Percentiles rank a stretch among this genome's conserved stretches.
phyloP scores from a whole-genome alignment of 53 echinoderm and acorn worm species.

The Mesocentrotus franciscanus region DNA sequence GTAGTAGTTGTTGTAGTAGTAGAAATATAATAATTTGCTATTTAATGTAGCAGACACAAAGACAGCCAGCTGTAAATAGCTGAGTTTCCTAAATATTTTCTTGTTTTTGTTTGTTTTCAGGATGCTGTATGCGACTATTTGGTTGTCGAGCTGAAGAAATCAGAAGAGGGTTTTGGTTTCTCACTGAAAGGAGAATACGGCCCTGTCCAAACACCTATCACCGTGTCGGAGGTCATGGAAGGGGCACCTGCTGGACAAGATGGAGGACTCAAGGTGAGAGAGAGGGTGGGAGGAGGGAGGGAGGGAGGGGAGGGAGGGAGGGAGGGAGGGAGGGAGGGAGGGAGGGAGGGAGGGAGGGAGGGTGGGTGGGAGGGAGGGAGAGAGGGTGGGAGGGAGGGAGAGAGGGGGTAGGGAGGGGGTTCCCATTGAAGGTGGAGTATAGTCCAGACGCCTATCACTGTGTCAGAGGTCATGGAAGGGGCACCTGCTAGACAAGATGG shows the following conservation, averaged over 20 bases:
- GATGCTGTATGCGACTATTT: slow-evolving; percentile 30
- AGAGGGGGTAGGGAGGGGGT: neutral
- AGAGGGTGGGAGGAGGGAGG: neutral
- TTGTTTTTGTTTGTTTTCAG: neutral
- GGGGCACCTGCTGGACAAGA: slow-evolving; percentile 41
- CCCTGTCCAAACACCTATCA: slow-evolving; percentile 5
- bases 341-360: neutral
- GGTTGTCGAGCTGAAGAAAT: slow-evolving; percentile 37
- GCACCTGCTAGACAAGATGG: neutral
- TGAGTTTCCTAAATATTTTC: neutral
- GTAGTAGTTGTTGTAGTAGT: no score
- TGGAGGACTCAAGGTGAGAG: slow-evolving; percentile 27
- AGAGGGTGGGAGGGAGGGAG: neutral
- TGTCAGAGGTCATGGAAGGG: slow-evolving; percentile 30
- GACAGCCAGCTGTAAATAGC: neutral
- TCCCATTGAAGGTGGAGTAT: neutral
- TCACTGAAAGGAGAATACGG: slow-evolving; percentile 49
- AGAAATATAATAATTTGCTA: no score
- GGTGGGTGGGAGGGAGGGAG: neutral
- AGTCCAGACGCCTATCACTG: neutral
- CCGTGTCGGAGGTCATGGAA: slow-evolving; percentile 49
- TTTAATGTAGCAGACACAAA: no score
- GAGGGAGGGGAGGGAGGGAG: neutral
- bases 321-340: neutral
- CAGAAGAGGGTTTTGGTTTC: slow-evolving; percentile 56